These are phyloP conservation scores for Lamprotornis superbus DNA, from an alignment of 2,113 vertebrate species.

Conservation along the genomic window DNA sequence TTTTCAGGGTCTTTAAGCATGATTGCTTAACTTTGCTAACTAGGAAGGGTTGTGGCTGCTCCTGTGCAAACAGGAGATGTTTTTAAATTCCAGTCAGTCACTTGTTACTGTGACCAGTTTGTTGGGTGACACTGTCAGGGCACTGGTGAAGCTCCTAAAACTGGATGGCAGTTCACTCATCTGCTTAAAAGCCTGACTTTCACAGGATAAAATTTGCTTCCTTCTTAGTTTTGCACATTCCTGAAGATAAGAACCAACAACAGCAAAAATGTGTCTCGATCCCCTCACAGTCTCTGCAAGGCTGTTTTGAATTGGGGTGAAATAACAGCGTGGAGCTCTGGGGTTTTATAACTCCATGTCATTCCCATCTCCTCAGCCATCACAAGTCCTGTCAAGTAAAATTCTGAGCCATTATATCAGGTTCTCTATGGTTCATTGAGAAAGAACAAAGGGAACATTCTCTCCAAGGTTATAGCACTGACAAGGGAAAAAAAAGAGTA, in stretches of 20 bases:
- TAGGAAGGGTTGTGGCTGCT: neutral
- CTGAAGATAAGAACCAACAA: neutral
- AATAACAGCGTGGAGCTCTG: neutral
- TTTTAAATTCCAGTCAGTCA: neutral
- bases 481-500: neutral
- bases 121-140: neutral
- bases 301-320: neutral
- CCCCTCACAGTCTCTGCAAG: neutral
- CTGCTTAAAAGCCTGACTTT: neutral
- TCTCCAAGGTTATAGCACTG: slow-evolving; percentile 34
- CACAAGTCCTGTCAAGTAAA: slow-evolving; percentile 36
- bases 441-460: slow-evolving; percentile 64
- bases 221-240: neutral
- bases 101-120: neutral
- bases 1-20: neutral
- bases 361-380: slow-evolving; percentile 12
- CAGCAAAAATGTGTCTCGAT: neutral
- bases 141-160: neutral
- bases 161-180: neutral
- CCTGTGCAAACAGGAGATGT: neutral
- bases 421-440: slow-evolving; percentile 54
- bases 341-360: neutral
- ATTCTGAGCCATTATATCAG: slow-evolving; percentile 41
- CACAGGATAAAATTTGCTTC: neutral
- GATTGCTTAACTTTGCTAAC: neutral